Conservation (phyloP, 2,797 vertebrate species). For the Parauchenoglanis ngamensis region DNA sequence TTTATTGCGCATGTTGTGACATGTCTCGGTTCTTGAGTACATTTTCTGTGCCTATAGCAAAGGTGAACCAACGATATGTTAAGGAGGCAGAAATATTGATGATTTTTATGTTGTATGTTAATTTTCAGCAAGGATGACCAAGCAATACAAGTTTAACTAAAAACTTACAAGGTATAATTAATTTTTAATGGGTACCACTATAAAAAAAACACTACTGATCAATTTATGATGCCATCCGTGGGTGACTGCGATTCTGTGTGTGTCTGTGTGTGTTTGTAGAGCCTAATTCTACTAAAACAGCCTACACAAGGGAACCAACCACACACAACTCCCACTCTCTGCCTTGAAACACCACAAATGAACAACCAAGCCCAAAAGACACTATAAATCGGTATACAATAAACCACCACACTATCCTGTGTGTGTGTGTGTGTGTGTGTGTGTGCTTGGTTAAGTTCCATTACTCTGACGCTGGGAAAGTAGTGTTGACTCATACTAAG, state of each 20-base stretch:
- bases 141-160: not conserved
- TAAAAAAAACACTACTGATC: not conserved
- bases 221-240: not conserved
- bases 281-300: not conserved
- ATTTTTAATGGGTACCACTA: not conserved
- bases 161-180: not conserved
- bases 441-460: slow-evolving; percentile 31
- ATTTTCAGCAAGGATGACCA: not conserved
- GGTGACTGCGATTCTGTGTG: not conserved
- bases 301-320: slow-evolving; percentile 15
- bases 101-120: not conserved
- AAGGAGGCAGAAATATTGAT: not conserved
- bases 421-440: slow-evolving; percentile 1
- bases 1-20: not conserved
- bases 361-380: slow-evolving; percentile 63
- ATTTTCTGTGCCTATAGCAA: not conserved
- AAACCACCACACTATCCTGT: slow-evolving; percentile 8
- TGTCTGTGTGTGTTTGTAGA: not conserved
- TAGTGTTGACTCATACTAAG: slow-evolving; percentile 21
- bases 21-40: not conserved
- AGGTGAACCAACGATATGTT: not conserved
- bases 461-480: slow-evolving; percentile 60
- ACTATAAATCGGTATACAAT: slow-evolving; percentile 26
- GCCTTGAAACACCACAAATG: slow-evolving; percentile 31
- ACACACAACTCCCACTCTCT: slow-evolving; percentile 16